phyloP scores from a whole-genome alignment of 1,140 invertebrate genomes.

The Aethina tumida region DNA sequence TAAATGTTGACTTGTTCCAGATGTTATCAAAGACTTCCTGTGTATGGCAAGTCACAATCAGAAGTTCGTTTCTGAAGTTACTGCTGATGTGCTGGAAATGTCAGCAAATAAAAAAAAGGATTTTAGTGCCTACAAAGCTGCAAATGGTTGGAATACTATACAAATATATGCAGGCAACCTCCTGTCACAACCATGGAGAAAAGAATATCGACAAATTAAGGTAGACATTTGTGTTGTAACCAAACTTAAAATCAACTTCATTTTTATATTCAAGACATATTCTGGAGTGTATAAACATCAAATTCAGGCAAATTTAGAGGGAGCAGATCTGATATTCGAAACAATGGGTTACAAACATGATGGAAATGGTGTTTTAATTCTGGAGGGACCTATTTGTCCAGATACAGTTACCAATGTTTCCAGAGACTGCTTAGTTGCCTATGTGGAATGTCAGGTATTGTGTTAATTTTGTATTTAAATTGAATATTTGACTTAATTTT shows the following conservation, averaged over 20 bases:
- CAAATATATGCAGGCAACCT: slow-evolving; percentile 78
- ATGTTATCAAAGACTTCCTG: slow-evolving; percentile 64
- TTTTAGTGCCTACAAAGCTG: slow-evolving; percentile 71
- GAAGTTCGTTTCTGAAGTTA: slow-evolving; percentile 68
- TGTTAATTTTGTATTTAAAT: slow-evolving; percentile 3
- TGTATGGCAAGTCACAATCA: slow-evolving; percentile 65
- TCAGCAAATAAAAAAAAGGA: slow-evolving; percentile 56
- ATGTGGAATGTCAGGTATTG: slow-evolving; percentile 77
- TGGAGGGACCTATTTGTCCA: slow-evolving; percentile 68
- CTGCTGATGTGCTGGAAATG: slow-evolving; percentile 59
- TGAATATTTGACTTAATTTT: slow-evolving; percentile 1
- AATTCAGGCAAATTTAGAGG: slow-evolving; percentile 65
- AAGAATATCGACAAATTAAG: slow-evolving; percentile 70
- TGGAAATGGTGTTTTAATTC: slow-evolving; percentile 43
- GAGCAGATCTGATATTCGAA: slow-evolving; percentile 63
- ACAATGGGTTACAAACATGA: slow-evolving; percentile 69
- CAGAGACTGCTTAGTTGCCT: slow-evolving; percentile 75
- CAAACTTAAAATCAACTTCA: neutral
- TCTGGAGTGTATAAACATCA: slow-evolving; percentile 81
- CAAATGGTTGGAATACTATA: slow-evolving; percentile 71
- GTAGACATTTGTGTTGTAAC: slow-evolving; percentile 47
- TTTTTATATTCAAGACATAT: slow-evolving; percentile 52
- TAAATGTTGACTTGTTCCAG: slow-evolving; percentile 38
- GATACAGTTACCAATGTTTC: slow-evolving; percentile 69
- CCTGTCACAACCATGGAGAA: slow-evolving; percentile 76